Conservation (phyloP, 1,140 invertebrate species). For the Pteromalus puparum region DNA sequence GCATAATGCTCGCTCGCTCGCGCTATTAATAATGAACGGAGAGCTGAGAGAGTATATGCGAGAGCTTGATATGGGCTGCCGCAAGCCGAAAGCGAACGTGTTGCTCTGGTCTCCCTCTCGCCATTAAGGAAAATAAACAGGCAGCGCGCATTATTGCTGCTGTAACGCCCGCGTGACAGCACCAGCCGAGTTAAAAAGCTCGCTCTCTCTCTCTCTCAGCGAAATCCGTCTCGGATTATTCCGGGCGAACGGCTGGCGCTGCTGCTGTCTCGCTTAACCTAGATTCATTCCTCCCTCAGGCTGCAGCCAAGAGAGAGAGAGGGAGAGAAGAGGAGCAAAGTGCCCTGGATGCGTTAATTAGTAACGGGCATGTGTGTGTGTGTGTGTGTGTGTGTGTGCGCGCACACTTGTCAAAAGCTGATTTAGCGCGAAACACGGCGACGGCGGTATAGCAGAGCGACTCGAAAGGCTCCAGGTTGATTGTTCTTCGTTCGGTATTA, state of each 20-base stretch:
- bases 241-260: neutral
- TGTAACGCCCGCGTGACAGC: neutral
- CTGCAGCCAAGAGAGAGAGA: neutral
- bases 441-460: no score
- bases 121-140: conserved; percentile 1
- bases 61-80: no score
- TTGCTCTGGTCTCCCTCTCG: neutral
- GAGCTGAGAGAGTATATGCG: no score
- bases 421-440: neutral
- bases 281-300: conserved; percentile 17
- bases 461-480: neutral
- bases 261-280: conserved; percentile 15
- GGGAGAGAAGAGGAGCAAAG: neutral
- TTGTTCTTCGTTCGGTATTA: neutral
- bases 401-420: neutral
- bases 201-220: neutral
- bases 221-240: conserved; percentile 11
- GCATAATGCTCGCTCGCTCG: neutral
- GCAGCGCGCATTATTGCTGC: neutral
- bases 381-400: no score
- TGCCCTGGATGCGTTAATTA: conserved; percentile 14
- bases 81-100: neutral
- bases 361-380: neutral
- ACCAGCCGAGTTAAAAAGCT: neutral
- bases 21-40: neutral